phyloP scores from a whole-genome alignment of 2,113 vertebrate species.

The Ondatra zibethicus region DNA sequence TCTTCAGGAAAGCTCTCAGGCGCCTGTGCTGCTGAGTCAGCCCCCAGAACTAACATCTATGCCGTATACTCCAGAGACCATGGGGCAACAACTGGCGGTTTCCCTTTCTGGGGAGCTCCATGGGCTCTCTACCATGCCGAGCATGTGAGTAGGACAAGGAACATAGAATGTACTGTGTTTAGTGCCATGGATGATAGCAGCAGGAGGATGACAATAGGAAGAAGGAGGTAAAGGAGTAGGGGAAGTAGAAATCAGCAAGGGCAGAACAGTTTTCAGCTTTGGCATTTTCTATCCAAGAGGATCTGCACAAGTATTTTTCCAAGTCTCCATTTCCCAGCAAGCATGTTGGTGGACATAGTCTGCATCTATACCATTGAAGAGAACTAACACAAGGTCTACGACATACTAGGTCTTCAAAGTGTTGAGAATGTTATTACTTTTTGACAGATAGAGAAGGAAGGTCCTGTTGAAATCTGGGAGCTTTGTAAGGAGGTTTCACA shows the following conservation, averaged over 20 bases:
- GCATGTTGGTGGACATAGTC: not conserved
- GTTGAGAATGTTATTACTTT: not conserved
- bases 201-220: not conserved
- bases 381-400: not conserved
- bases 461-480: not conserved
- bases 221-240: not conserved
- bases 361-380: not conserved
- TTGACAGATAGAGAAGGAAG: not conserved
- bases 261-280: not conserved
- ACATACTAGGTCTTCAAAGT: not conserved
- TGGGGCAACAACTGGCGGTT: slow-evolving; percentile 1
- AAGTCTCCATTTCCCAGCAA: not conserved
- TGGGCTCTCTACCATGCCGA: not conserved
- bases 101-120: not conserved
- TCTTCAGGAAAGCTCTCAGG: slow-evolving; percentile 40
- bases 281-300: not conserved
- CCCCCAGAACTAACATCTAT: not conserved
- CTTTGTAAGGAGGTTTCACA: not conserved
- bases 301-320: not conserved
- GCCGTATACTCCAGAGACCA: not conserved
- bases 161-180: not conserved
- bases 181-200: not conserved
- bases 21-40: not conserved
- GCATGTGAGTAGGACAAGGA: slow-evolving; percentile 46
- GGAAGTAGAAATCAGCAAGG: not conserved